Percentiles rank a stretch among this genome's conserved stretches.
Conservation (phyloP, 1,140 invertebrate genomes). For the Ectropis grisescens region DNA sequence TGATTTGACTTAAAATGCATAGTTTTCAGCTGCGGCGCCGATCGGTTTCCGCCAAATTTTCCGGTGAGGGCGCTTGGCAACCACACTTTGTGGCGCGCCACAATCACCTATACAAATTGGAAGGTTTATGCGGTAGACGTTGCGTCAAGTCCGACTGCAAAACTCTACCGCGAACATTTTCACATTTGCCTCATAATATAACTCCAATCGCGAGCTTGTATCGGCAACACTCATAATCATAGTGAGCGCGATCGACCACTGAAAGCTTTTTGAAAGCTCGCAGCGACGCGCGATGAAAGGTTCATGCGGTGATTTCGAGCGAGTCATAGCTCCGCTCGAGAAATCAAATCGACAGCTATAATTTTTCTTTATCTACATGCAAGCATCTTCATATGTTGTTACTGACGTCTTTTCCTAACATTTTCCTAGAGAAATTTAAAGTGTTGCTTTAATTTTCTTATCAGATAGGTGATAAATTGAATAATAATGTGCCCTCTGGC, state of each 20-base stretch:
- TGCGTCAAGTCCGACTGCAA: constrained; percentile 4
- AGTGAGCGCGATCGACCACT: constrained; percentile 40
- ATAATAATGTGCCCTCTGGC: constrained; percentile 47
- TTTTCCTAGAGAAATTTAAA: no score
- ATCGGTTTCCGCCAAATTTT: constrained; percentile 54
- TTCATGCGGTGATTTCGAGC: constrained; percentile 35
- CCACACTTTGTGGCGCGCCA: constrained; percentile 26
- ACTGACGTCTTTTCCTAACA: no score
- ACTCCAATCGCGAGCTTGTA: constrained; percentile 20
- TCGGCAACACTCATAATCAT: constrained; percentile 35
- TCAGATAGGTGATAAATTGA: constrained; percentile 44
- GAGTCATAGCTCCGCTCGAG: constrained; percentile 26
- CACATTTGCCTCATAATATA: constrained; percentile 16
- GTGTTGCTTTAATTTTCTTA: constrained; percentile 19
- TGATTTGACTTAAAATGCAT: constrained; percentile 58
- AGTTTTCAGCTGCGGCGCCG: constrained; percentile 47
- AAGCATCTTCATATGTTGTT: no score
- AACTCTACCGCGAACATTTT: constrained; percentile 9
- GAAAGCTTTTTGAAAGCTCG: constrained; percentile 63
- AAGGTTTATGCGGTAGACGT: constrained; percentile 12
- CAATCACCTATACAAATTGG: constrained; percentile 27
- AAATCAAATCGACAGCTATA: constrained; percentile 23
- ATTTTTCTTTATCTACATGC: constrained; percentile 5
- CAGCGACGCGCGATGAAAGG: constrained; percentile 41
- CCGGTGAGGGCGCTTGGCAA: constrained; percentile 48